Evolutionary conservation across 2,113 vertebrate species (phyloP).

Genomic region (Phrynosoma blainvillii): DNA sequence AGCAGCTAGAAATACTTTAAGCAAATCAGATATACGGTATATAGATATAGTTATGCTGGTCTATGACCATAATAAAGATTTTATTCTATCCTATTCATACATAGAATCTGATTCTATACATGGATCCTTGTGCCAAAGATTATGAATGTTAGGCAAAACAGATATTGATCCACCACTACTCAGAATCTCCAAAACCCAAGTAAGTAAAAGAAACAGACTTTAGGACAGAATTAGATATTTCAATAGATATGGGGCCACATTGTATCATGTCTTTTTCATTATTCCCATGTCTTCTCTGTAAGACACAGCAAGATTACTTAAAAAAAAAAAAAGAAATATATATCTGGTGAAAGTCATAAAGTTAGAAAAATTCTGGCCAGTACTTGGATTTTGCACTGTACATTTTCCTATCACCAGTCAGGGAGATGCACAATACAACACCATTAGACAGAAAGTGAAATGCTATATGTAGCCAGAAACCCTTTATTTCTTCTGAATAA

Average conservation of each 20-base stretch:
- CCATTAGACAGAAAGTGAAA: background rate
- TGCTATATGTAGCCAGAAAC: background rate
- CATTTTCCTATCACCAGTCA: too few relatives aligned
- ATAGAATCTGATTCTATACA: background rate
- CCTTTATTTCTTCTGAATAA: background rate
- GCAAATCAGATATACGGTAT: background rate
- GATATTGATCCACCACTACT: background rate
- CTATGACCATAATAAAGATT: too few relatives aligned
- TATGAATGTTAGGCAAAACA: background rate
- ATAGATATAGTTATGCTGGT: too few relatives aligned
- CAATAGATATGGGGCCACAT: background rate
- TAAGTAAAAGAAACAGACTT: background rate
- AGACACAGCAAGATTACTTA: too few relatives aligned
- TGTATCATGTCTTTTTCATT: background rate
- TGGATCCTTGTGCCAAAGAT: background rate
- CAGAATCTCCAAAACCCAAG: too few relatives aligned
- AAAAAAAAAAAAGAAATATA: too few relatives aligned
- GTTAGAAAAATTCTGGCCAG: too few relatives aligned
- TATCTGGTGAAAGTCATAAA: too few relatives aligned
- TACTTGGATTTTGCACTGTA: too few relatives aligned
- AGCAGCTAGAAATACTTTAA: background rate
- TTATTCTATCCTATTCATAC: too few relatives aligned
- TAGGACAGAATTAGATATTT: background rate
- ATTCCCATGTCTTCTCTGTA: background rate
- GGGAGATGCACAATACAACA: background rate